These are phyloP conservation scores for Myopa tessellatipennis DNA, from an alignment of 2,888 invertebrate genomes.

Conservation along the genomic window DNA sequence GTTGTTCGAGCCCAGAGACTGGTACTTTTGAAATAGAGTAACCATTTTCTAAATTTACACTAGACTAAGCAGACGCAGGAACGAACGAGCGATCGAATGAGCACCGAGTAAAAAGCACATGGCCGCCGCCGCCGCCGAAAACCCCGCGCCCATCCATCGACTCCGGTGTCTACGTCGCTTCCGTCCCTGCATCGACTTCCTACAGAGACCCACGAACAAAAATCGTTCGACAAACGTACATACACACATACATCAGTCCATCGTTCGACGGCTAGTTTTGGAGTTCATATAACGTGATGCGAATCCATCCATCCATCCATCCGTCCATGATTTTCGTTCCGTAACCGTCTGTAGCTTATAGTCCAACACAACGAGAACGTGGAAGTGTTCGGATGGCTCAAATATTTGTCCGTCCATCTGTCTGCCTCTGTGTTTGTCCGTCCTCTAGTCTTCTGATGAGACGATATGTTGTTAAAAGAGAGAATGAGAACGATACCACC, in stretches of 20 bases:
- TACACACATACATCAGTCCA: not conserved
- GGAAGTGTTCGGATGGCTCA: slow-evolving; percentile 10
- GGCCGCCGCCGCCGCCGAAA: not conserved
- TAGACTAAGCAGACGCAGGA: slow-evolving; percentile 18
- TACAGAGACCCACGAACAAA: slow-evolving; percentile 8
- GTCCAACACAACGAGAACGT: slow-evolving; percentile 24
- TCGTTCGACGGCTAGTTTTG: not conserved
- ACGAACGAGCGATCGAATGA: slow-evolving; percentile 1
- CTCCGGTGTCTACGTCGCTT: slow-evolving; percentile 24
- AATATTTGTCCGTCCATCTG: not conserved
- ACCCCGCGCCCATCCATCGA: not conserved
- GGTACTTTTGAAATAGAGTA: not conserved
- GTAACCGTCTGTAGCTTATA: not conserved
- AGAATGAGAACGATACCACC: not conserved
- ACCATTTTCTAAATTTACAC: slow-evolving; percentile 33
- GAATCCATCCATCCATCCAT: slow-evolving; percentile 7
- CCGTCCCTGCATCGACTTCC: slow-evolving; percentile 23
- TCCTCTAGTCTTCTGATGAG: not conserved
- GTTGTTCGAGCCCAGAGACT: not conserved
- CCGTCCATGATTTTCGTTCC: not conserved
- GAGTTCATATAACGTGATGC: slow-evolving; percentile 23
- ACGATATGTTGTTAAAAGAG: slow-evolving; percentile 15
- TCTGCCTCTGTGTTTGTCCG: not conserved
- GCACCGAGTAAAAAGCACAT: not conserved
- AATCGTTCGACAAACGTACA: slow-evolving; percentile 4